A percentile compares a stretch with the other conserved stretches of the same genome.
phyloP scores from a whole-genome alignment of 2,113 vertebrate genomes.

The Limanda limanda region DNA sequence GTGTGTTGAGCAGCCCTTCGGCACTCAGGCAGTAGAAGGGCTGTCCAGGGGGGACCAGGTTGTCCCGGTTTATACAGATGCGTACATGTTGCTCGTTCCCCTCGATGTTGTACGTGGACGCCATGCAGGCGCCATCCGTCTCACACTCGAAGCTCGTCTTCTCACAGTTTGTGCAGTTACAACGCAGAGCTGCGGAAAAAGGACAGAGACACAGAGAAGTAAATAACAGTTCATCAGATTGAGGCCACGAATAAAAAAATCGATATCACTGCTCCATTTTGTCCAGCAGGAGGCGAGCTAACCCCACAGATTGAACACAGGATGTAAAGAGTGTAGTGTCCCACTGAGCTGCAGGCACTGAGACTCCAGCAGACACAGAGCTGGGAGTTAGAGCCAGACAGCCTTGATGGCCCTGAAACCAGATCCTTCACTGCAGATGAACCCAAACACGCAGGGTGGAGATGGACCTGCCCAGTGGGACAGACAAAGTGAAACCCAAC shows the following conservation, averaged over 20 bases:
- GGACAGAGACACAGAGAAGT: neutral
- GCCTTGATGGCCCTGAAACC: constrained; percentile 76
- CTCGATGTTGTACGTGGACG: constrained; percentile 89
- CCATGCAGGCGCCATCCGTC: constrained; percentile 97
- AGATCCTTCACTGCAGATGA: constrained; percentile 82
- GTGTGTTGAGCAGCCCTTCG: constrained; percentile 91
- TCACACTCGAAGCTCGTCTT: constrained; percentile 92
- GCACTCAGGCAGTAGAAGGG: constrained; percentile 96
- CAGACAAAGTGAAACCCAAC: constrained; percentile 73
- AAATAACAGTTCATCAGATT: neutral
- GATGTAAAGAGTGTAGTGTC: neutral
- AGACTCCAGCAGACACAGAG: constrained; percentile 55
- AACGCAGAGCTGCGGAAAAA: constrained; percentile 84
- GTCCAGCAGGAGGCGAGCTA: constrained; percentile 72
- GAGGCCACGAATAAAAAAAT: neutral
- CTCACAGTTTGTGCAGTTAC: constrained; percentile 92
- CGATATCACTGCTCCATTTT: neutral
- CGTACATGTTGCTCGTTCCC: constrained; percentile 89
- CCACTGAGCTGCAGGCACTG: constrained; percentile 43
- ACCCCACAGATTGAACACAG: constrained; percentile 1
- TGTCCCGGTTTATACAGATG: constrained; percentile 89
- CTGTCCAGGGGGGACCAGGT: constrained; percentile 90
- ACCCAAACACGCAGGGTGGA: constrained; percentile 80
- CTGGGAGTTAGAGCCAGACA: constrained; percentile 62
- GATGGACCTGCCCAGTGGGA: constrained; percentile 70